These are phyloP conservation scores for Bradypus variegatus DNA, from an alignment of 2,797 vertebrate species.

Conservation along the genomic window DNA sequence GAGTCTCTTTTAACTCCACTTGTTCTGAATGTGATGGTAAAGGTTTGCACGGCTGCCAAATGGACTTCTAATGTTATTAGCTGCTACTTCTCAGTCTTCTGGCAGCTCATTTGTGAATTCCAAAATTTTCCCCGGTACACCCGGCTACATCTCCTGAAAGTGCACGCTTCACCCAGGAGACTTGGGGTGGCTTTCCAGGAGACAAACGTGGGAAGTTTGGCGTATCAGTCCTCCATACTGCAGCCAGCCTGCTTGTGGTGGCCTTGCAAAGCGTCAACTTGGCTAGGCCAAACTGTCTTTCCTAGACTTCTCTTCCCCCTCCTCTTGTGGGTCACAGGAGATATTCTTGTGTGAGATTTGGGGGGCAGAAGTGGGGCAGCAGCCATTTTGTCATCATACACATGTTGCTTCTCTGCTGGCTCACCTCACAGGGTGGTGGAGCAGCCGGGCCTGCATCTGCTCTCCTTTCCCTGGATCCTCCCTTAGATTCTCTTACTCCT, in stretches of 20 bases:
- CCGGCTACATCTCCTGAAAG: neutral
- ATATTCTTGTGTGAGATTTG: neutral
- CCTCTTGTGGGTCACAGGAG: neutral
- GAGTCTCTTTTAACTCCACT: neutral
- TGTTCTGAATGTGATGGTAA: neutral
- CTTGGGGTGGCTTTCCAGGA: neutral
- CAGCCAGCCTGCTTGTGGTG: neutral
- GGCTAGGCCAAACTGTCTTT: neutral
- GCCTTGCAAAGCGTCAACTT: neutral
- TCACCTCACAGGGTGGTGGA: neutral
- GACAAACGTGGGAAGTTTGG: neutral
- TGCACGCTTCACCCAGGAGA: neutral
- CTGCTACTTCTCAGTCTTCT: neutral
- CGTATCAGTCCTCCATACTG: accelerated
- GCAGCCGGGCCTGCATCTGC: neutral
- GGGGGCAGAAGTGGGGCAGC: neutral
- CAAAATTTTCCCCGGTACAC: neutral
- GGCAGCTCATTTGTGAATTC: neutral
- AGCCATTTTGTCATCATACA: neutral
- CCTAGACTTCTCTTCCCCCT: neutral
- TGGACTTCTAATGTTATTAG: neutral
- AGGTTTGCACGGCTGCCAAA: neutral
- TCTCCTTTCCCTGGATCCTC: neutral
- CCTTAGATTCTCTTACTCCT: neutral
- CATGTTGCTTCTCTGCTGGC: neutral